These are phyloP conservation scores for Dasypolia templi DNA, from an alignment of 2,888 invertebrate species.

Conservation along the genomic window DNA sequence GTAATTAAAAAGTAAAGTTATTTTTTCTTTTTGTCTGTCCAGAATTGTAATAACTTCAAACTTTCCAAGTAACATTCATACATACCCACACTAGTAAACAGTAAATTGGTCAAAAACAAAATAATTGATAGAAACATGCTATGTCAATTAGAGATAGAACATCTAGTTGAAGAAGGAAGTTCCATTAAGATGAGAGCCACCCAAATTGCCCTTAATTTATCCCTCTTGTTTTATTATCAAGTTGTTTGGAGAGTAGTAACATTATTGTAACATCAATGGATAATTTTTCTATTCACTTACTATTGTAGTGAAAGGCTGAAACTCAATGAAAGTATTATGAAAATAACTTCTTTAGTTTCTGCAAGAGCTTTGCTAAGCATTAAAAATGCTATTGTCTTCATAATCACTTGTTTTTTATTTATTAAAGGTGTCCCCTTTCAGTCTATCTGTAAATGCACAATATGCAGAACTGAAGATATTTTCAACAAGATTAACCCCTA, in stretches of 20 bases:
- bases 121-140: conserved; percentile 68
- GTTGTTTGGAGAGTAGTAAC: conserved; percentile 48
- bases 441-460: neutral
- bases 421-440: neutral
- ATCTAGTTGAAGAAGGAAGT: conserved; percentile 85
- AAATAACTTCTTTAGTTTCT: conserved; percentile 7
- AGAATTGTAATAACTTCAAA: neutral
- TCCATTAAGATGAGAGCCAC: conserved; percentile 83
- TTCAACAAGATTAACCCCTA: too few species aligned
- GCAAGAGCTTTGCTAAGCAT: neutral
- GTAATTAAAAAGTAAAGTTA: neutral
- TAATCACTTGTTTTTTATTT: neutral
- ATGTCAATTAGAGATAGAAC: conserved; percentile 71
- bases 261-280: conserved; percentile 32
- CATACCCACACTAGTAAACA: conserved; percentile 11
- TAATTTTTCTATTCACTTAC: conserved; percentile 11
- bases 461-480: neutral
- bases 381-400: conserved; percentile 9
- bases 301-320: conserved; percentile 11
- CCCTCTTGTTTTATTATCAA: conserved; percentile 77
- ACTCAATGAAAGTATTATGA: conserved; percentile 13
- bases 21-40: neutral
- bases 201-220: conserved; percentile 88
- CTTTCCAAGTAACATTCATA: neutral
- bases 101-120: conserved; percentile 37